phyloP scores from a whole-genome alignment of 2,797 vertebrate species.

The Enteromius trimaculatus region DNA sequence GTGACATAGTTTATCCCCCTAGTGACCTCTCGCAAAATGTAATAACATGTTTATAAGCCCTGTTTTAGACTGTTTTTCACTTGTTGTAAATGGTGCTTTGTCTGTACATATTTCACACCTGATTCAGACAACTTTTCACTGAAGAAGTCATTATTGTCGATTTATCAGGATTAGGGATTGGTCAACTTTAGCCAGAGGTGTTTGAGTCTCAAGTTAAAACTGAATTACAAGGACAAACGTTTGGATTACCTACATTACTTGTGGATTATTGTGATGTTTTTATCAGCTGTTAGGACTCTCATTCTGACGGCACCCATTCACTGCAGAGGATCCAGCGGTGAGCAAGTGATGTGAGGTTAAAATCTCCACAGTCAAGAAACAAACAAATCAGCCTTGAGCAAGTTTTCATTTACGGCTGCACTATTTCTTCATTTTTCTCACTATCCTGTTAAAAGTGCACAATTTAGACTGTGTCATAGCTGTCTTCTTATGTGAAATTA shows the following conservation, averaged over 20 bases:
- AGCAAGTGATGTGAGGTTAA: background rate
- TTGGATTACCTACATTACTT: too few species aligned
- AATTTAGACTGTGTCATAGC: too few species aligned
- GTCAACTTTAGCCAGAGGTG: background rate
- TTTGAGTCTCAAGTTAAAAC: background rate
- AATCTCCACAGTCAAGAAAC: background rate
- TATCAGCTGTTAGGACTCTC: background rate
- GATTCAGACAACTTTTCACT: too few species aligned
- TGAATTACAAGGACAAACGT: background rate
- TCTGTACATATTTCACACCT: too few species aligned
- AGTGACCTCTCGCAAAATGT: too few species aligned
- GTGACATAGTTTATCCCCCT: background rate
- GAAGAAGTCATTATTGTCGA: too few species aligned
- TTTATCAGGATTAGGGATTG: background rate
- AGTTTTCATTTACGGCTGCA: background rate
- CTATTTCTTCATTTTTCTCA: background rate
- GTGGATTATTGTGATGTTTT: background rate
- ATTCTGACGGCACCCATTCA: background rate
- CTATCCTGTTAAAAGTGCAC: background rate
- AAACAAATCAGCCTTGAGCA: background rate
- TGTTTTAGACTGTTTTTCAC: too few species aligned
- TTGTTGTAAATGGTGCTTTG: too few species aligned
- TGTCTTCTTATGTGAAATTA: background rate
- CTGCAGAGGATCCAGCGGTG: background rate
- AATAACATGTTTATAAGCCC: too few species aligned